These are phyloP conservation scores for Patella pellucida DNA, from an alignment of 2,888 invertebrate genomes.

Conservation along the genomic window DNA sequence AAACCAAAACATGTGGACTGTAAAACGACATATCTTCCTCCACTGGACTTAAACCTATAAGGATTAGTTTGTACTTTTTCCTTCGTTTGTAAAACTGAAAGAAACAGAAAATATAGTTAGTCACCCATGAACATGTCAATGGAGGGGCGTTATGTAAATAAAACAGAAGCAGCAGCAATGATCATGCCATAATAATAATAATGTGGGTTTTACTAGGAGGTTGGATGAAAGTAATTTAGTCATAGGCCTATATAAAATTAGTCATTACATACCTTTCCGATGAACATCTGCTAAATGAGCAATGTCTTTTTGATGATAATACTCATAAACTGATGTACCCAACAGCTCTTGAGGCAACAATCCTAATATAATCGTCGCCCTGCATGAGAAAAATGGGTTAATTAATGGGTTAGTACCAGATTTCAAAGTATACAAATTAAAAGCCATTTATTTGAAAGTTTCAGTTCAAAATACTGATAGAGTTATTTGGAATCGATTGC, in stretches of 20 bases:
- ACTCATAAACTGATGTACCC: constrained; percentile 93
- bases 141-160: too few species aligned
- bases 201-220: too few species aligned
- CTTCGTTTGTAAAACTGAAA: constrained; percentile 61
- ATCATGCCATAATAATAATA: too few species aligned
- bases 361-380: constrained; percentile 89
- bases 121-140: too few species aligned
- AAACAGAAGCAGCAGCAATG: too few species aligned
- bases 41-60: constrained; percentile 82
- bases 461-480: too few species aligned
- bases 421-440: too few species aligned
- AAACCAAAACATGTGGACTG: constrained; percentile 91
- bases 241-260: constrained; percentile 60
- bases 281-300: constrained; percentile 85
- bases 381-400: constrained; percentile 69
- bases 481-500: too few species aligned
- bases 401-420: too few species aligned
- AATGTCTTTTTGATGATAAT: constrained; percentile 87
- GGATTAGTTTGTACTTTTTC: constrained; percentile 62
- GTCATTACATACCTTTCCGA: constrained; percentile 75
- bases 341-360: constrained; percentile 93
- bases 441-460: too few species aligned
- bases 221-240: too few species aligned
- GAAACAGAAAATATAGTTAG: constrained; percentile 8
- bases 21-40: constrained; percentile 80